phyloP scores from a whole-genome alignment of 2,113 vertebrate species.

The Helogale parvula region DNA sequence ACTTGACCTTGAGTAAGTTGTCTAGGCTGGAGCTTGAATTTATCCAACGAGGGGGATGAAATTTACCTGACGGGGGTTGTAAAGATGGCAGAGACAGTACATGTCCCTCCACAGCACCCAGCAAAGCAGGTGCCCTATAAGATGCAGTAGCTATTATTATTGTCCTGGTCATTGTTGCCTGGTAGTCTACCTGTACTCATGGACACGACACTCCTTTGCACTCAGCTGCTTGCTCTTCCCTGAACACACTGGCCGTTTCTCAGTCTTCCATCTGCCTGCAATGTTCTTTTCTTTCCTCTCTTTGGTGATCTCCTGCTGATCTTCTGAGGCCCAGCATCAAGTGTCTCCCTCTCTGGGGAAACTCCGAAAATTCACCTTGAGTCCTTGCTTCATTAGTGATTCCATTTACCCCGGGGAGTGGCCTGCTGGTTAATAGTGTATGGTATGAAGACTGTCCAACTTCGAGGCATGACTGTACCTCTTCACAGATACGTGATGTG shows the following conservation, averaged over 20 bases:
- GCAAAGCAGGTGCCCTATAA: background rate
- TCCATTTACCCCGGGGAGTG: background rate
- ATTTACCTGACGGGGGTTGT: fast-evolving
- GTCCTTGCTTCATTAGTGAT: background rate
- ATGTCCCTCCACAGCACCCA: fast-evolving
- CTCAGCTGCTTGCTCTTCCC: fast-evolving
- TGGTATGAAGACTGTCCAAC: background rate
- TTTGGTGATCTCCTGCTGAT: background rate
- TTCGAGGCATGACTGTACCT: background rate
- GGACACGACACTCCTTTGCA: fast-evolving
- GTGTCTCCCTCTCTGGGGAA: background rate
- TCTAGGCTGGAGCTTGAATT: background rate
- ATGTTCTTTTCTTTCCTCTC: background rate
- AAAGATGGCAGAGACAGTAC: background rate
- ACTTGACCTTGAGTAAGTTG: background rate
- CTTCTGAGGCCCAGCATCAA: background rate
- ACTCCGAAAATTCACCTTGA: background rate
- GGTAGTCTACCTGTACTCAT: fast-evolving
- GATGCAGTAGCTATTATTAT: fast-evolving
- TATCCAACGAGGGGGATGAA: background rate
- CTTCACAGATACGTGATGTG: background rate
- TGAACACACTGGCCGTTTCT: fast-evolving
- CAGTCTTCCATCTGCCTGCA: background rate
- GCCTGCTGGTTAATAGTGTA: background rate
- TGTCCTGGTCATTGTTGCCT: fast-evolving